Evolutionary conservation across 1,140 invertebrate species (phyloP).

Genomic region (Meloidogyne floridensis): DNA sequence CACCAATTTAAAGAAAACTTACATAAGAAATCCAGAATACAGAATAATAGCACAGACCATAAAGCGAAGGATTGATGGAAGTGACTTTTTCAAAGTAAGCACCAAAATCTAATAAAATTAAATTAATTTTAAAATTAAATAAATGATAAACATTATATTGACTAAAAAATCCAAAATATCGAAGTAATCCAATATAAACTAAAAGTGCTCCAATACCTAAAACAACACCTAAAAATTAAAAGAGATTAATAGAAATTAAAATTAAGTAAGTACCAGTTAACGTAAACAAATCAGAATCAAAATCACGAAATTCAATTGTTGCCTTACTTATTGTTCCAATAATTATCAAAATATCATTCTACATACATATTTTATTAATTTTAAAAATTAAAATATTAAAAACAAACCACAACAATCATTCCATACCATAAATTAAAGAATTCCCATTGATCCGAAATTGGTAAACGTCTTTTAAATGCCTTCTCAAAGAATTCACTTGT

Average conservation of each 20-base stretch:
- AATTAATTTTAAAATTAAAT: constrained; percentile 15
- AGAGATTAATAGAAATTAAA: constrained; percentile 84
- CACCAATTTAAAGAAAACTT: neutral
- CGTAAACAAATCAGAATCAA: constrained; percentile 85
- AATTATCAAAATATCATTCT: constrained; percentile 88
- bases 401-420: constrained; percentile 80
- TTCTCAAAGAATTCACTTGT: constrained; percentile 80
- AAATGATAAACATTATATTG: constrained; percentile 82
- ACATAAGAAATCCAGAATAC: constrained; percentile 90
- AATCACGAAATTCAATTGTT: constrained; percentile 81
- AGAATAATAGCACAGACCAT: constrained; percentile 82
- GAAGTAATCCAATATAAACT: constrained; percentile 92
- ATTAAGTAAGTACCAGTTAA: constrained; percentile 73
- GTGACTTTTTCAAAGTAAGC: constrained; percentile 86
- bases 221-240: constrained; percentile 90
- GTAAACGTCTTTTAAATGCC: constrained; percentile 76
- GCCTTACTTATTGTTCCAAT: constrained; percentile 89
- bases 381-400: neutral
- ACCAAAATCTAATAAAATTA: constrained; percentile 76
- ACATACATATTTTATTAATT: neutral
- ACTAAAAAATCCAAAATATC: constrained; percentile 95
- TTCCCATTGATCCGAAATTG: constrained; percentile 80
- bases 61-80: constrained; percentile 88
- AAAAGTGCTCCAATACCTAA: constrained; percentile 90
- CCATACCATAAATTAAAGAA: constrained; percentile 97